Evolutionary conservation across 2,113 vertebrate genomes (phyloP), one percentile per base, ranked within the genome.

Genomic region (Pyrgilauda ruficollis): DNA sequence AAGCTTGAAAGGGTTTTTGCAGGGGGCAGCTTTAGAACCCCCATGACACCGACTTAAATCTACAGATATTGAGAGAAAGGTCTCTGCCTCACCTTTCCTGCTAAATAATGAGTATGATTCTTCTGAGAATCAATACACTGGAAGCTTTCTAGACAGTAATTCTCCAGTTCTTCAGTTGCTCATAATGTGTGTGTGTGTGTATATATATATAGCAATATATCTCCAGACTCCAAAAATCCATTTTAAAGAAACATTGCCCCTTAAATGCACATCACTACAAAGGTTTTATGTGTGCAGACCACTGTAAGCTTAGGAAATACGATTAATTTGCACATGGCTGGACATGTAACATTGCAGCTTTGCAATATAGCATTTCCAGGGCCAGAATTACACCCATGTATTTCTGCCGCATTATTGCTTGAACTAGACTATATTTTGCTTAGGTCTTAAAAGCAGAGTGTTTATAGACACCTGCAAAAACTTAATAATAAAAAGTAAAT

Each of bases 131-230:
- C 84, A 66, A 94, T 94, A 92, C 46, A 66, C 83, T 94, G 66
- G 61, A 96, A 83, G 67, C 50, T 89, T 96, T 89, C 84, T 90
- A 92, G 85, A 80, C 82, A 84, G 75, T 62, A 93, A 82, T 95
- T 93, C 79, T 84, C 41, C 56, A 52, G 28, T 84, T 61, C 62
- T 89, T 96, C 62, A 31, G 75, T 68, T 90, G 69, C 41, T 90
- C 41, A 68, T 95, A 67, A 69, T 69, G 47, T 84, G 43, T 79
- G 21, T 77, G 7, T 50, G 35, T 77, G 35, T 77, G 0, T 73
- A 5, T 59, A 2, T n/a, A 44, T 50, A 33, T 27, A 22, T 7
- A 43, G 6, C 13, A 64, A 39, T 46, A 78, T 90, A 24, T 44
- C 6, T 61, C 12, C 35, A 70, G 9, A 47, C 31, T 80, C 19